Base-by-base conservation (phyloP, 2,888 invertebrate species). In the Diaphora mendica region DNA sequence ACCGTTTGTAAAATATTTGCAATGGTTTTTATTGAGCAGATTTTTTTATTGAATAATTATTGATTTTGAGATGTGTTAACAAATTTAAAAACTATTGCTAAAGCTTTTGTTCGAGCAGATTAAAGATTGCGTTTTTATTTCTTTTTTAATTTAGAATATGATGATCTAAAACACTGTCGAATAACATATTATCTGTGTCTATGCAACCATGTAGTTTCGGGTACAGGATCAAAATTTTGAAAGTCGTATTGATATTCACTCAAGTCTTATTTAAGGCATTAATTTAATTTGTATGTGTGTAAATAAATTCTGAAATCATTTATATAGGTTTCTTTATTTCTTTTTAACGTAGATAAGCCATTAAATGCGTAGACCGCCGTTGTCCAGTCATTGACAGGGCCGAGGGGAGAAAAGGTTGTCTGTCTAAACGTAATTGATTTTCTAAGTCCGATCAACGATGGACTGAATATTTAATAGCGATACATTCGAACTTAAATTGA, bases 371-470 rank as follows among this genome's bases (percentile, higher is more conserved):
- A 76, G 75, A 48, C 74, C 73, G 73, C 72, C 64, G 79, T 71
- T 79, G 84, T 79, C 83, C 83, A 81, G 76, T 78, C 69, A 64
- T 78, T 72, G 75, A 76, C 70, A 39, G 77, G 75, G 77, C 78
- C 11, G 72, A 76, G 75, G 79, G 81, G 73, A 77, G 74, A 72
- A 87, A 88, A 86, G 86, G 86, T 83, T 87, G 78, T 82, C 82
- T 85, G 85, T 89, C 89, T 82, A 85, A 87, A 87, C 84, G 85
- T 91, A 91, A 91, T 91, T 90, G 91, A 82, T 90, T 91, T 90
- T 86, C 90, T 88, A 89, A 89, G 90, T 89, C 87, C 89, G 89
- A 90, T 91, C 88, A 90, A 86, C 85, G 85, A 77, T 77, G 76
- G 77, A 81, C 75, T 92, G 91, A 91, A 92, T 91, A 91, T 89